Conservation (phyloP, 2,797 vertebrate species). For the Todus mexicanus region DNA sequence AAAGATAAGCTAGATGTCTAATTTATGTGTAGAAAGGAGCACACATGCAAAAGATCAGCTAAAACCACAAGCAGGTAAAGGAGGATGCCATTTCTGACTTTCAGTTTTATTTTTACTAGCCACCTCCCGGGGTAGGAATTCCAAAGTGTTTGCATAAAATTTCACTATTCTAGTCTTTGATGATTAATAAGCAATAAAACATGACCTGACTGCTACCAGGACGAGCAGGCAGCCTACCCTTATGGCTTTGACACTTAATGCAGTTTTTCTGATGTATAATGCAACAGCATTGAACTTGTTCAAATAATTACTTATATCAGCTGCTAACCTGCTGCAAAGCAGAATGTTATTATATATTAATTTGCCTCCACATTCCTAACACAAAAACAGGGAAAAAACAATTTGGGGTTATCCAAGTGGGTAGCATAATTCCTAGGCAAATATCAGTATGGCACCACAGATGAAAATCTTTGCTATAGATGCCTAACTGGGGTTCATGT, state of each 20-base stretch:
- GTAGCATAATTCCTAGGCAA: not conserved
- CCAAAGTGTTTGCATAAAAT: not conserved
- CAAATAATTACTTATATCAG: not conserved
- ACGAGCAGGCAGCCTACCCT: not conserved
- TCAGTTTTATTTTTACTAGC: not conserved
- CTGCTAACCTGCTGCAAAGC: not conserved
- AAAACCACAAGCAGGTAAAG: not conserved
- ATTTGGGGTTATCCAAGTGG: not conserved
- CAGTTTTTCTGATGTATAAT: slow-evolving; percentile 7
- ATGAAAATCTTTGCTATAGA: not conserved
- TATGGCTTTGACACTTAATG: not conserved
- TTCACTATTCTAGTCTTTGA: not conserved
- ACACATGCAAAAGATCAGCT: not conserved
- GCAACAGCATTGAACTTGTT: not conserved
- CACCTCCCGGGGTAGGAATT: not conserved
- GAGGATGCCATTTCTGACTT: not conserved
- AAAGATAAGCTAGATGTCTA: not conserved
- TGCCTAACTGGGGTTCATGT: not conserved
- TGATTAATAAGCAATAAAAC: not conserved
- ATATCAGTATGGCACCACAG: not conserved
- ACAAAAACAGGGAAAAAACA: not conserved
- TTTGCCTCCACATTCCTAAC: not conserved
- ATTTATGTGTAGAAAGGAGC: not conserved
- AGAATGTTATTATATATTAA: not conserved
- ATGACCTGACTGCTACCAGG: not conserved